Evolutionary conservation across 2,113 vertebrate species (phyloP).

Genomic region (Triplophysa tibetana): DNA sequence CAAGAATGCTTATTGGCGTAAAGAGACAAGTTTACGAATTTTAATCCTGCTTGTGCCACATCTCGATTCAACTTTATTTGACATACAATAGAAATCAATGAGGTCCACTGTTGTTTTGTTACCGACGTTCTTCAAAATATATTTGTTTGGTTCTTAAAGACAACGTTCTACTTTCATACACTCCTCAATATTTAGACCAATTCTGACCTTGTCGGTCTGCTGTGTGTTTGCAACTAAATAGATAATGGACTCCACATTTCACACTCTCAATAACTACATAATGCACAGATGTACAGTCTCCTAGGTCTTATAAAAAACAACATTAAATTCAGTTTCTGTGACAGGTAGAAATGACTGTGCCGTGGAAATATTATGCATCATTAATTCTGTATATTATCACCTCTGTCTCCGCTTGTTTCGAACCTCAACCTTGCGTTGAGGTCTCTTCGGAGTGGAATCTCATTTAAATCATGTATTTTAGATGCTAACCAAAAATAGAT

Average conservation of each 20-base stretch:
- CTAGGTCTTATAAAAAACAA: conserved; percentile 19
- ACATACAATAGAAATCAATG: no score
- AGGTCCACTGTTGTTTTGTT: no score
- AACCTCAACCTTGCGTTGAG: neutral
- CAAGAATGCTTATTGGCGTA: no score
- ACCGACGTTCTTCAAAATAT: no score
- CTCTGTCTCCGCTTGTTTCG: conserved; percentile 24
- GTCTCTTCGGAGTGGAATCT: neutral
- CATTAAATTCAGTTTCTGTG: conserved; percentile 38
- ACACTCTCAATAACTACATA: conserved; percentile 19
- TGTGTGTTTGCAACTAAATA: neutral
- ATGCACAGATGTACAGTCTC: conserved; percentile 20
- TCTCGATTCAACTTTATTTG: no score
- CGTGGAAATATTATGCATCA: conserved; percentile 15
- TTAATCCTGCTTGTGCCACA: no score
- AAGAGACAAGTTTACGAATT: no score
- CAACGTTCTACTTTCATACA: no score
- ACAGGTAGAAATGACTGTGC: conserved; percentile 39
- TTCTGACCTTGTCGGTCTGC: neutral
- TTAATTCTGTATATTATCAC: conserved; percentile 38
- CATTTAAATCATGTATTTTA: neutral
- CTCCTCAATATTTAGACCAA: neutral
- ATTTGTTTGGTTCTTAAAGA: no score
- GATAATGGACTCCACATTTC: neutral
- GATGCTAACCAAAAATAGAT: neutral